Base-by-base conservation (phyloP, 2,888 invertebrate species). In the Eretmocerus hayati region DNA sequence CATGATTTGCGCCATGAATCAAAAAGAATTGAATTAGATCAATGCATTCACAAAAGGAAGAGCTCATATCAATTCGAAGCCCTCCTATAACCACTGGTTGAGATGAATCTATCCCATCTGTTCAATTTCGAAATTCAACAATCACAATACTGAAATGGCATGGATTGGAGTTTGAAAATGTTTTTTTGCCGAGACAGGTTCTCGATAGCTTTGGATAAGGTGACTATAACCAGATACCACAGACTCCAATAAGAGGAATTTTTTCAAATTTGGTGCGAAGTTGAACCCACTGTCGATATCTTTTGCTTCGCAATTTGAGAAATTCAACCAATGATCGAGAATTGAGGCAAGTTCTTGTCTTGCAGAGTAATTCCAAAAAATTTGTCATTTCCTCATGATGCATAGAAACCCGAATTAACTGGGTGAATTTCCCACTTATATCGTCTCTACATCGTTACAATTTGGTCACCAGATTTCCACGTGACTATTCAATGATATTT, bases 41-140 rank as follows among this genome's bases (percentile, higher is more conserved):
- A 19, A 11, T 38, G 30, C 16, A 48, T 52, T 37, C 44, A 68
- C 66, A 58, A 35, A 35, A 59, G 11, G 51, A 56, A 6, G 59
- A 64, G 22, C 52, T 61, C 26, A 16, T 48, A 3, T 64, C 61
- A 60, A 48, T 64, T 6, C 46, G 50, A 42, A 54, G 54, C 45
- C 53, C 77, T 31, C 69, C 68, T 2, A 48, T 74, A 2, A 59
- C 66, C 43, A 74, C 70, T 3, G 73, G 73, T 50, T 65, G 73
- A 43, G 70, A 75, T 50, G 75, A 77, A 46, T 65, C 72, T 2
- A 55, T 76, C 37, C 52, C 77, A 36, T 52, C 77, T 5, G 61
- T 71, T 3, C 74, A 77, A 59, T 62, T 61, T n/a, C 55, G 55
- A 53, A 66, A 67, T 48, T 55, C 43, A 0, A 60, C 61, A 1